Base-by-base conservation (phyloP, 23 tunicate genomes). In the Clavelina lepadiformis region DNA sequence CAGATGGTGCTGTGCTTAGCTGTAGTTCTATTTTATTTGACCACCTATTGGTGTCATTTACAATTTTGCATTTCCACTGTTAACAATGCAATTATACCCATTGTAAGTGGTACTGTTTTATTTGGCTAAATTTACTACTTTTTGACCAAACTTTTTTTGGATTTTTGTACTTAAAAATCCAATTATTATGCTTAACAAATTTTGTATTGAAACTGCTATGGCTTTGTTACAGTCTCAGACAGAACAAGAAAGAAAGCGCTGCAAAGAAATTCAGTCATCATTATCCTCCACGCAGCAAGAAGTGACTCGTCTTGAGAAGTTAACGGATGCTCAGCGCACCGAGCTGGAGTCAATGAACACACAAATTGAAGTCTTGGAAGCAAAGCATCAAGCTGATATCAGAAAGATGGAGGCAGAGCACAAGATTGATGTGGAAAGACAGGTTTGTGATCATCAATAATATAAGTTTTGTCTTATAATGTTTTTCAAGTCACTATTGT, bases 351-450 rank as follows among this genome's bases (percentile, higher is more conserved):
- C 67, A 21, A 38, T 86, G 69, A 59, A 78, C 36, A 77, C 77
- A 8, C 79, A 77, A 46, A 31, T 41, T 19, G 64, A 70, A 3
- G 75, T 86, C 7, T 51, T 44, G 53, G 95, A 86, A 46, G 79
- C 95, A 1, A 77, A 66, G 29, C 82, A 86, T 47, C 36, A 61
- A 2, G 80, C 85, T 0, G 77, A 53, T 56, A 35, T 77, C 28
- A 75, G 75, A 28, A 86, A 86, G 44, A 52, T 77, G 35, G 78
- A 77, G 46, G 95, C 95, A 27, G 84, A 86, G 49, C 82, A 77
- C 41, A 54, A 78, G 36, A 86, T 86, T 22, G 59, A 77, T 26
- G 50, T 71, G 5, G 95, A 86, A 56, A 78, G 80, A 71, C 77
- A 71, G 84, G 95, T 86, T 61, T 34, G 72, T 65, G 21, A 26